Evolutionary conservation across 2,797 vertebrate genomes (phyloP), one percentile per base, ranked within the genome.

Genomic region (Crenichthys baileyi): DNA sequence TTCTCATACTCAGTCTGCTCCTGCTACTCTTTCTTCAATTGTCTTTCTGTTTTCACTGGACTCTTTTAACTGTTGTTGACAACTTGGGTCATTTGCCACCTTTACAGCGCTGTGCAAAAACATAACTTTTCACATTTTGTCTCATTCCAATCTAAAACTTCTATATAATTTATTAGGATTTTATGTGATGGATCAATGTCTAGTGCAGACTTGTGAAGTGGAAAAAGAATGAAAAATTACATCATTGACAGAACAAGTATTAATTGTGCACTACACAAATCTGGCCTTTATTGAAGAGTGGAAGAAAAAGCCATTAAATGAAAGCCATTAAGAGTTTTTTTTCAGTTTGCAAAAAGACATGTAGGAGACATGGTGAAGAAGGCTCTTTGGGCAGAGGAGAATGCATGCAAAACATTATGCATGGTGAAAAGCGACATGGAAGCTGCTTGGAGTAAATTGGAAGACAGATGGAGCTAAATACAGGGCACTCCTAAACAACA

Each of bases 31-130:
- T 72, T 68, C 79, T 79, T 77, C 78, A 82, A 79, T 78, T 82
- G 85, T 87, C 83, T 79, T 78, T 80, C 82, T 90, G 79, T 83
- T 88, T 87, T 82, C 84, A 53, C 39, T 85, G 79, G 90, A 70
- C 84, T 79, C 76, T 85, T 78, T 51, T 92, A 87, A 80, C 79
- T 70, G 77, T 73, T 77, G 76, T 79, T 90, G 88, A 91, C 87
- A 88, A 88, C 87, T 78, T 83, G 80, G 84, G 85, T 89, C 60
- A 63, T 18, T 36, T 63, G 29, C 29, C 31, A 67, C 63, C 31
- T 67, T 67, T 24, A 39, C 20, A 39, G 8, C 22, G 8, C 36
- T 12, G 18, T 67, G 20, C 11, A 67, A 65, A 65, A 51, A 51
- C 16, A 22, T 24, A 55, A 67, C 63, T 65, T 65, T 65, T 39